Conservation (phyloP, 1,140 invertebrate genomes). For the Leucophenga varia region DNA sequence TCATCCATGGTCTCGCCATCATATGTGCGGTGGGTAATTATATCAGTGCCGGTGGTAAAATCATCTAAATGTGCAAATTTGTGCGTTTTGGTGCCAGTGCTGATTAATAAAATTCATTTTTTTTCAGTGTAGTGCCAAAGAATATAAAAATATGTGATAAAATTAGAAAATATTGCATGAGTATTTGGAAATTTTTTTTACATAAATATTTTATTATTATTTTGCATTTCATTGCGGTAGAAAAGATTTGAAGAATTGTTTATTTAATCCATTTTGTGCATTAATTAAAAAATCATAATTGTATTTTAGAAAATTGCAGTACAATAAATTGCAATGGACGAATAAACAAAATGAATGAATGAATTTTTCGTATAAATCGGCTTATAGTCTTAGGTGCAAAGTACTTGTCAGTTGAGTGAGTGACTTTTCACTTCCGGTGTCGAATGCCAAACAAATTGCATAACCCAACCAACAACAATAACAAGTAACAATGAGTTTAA, state of each 20-base stretch:
- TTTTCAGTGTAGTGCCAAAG: conserved; percentile 19
- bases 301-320: conserved; percentile 29
- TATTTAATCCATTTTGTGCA: no score
- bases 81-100: conserved; percentile 50
- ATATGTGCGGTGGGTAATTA: conserved; percentile 48
- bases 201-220: conserved; percentile 3
- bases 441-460: conserved; percentile 24
- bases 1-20: conserved; percentile 41
- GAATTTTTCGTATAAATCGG: conserved; percentile 35
- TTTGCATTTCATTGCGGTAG: no score
- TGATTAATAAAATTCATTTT: conserved; percentile 19
- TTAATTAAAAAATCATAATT: no score
- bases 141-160: conserved; percentile 22
- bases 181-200: conserved; percentile 3
- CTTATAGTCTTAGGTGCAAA: conserved; percentile 25
- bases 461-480: no score
- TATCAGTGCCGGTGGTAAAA: conserved; percentile 47
- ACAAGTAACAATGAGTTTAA: no score
- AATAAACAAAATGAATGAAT: no score
- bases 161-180: conserved; percentile 20
- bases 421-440: conserved; percentile 30
- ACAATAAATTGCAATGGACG: no score
- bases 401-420: conserved; percentile 1
- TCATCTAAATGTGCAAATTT: conserved; percentile 42
- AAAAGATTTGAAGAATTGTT: conserved; percentile 20